These are phyloP conservation scores for Lucinisca nassula DNA, from an alignment of 2,888 invertebrate species.

Conservation along the genomic window DNA sequence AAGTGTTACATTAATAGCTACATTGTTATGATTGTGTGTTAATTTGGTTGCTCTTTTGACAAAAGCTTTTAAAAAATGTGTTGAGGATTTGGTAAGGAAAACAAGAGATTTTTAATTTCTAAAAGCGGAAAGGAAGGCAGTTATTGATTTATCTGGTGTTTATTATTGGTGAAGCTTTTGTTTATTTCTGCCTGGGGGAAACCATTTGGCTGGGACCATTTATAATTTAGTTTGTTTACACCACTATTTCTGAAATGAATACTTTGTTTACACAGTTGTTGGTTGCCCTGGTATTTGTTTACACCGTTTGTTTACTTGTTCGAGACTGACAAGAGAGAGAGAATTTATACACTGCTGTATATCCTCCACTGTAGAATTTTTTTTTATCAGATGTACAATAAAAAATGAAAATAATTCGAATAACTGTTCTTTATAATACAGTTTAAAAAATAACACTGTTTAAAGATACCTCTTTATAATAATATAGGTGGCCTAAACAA, in stretches of 20 bases:
- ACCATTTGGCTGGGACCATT: conserved; percentile 65
- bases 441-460: too few species aligned
- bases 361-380: background rate
- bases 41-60: too few species aligned
- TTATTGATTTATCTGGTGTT: conserved; percentile 68
- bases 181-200: conserved; percentile 60
- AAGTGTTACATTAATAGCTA: too few species aligned
- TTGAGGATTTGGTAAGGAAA: background rate
- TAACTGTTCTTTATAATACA: too few species aligned
- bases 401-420: too few species aligned
- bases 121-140: background rate
- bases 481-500: too few species aligned
- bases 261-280: conserved; percentile 78
- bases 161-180: conserved; percentile 63
- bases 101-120: background rate
- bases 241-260: conserved; percentile 74
- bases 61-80: too few species aligned
- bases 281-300: conserved; percentile 69
- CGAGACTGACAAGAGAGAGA: conserved; percentile 31
- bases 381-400: too few species aligned
- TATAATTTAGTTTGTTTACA: conserved; percentile 79
- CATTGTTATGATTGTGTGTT: too few species aligned
- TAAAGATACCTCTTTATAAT: too few species aligned
- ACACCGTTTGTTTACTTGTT: conserved; percentile 68
- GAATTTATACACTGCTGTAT: conserved; percentile 10